Evolutionary conservation across 2,797 vertebrate species (phyloP).

Genomic region (Hozukius guyotensis): DNA sequence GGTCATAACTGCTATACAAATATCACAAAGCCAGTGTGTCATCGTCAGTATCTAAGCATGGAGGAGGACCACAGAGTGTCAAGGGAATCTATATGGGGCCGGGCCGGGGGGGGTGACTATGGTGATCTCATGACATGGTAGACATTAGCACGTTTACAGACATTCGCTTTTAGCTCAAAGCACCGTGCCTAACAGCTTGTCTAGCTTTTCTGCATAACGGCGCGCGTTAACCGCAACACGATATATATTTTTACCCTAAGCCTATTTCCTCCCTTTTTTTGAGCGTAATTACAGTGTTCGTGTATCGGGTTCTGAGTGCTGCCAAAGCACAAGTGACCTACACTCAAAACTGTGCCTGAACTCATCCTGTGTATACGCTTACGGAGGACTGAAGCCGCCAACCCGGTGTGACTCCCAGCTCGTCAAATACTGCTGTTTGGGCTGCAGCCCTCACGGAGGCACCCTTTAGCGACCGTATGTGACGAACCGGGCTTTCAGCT

Average conservation of each 20-base stretch:
- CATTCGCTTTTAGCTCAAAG: neutral
- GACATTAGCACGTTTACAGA: neutral
- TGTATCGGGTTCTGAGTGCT: neutral
- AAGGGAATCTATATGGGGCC: neutral
- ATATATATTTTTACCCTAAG: neutral
- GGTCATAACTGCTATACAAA: constrained; percentile 49
- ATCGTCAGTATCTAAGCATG: neutral
- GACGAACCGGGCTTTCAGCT: too few species aligned
- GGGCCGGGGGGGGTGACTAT: neutral
- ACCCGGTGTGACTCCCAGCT: too few species aligned
- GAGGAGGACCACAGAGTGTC: neutral
- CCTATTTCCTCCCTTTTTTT: neutral
- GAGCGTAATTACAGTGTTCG: neutral
- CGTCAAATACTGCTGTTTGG: too few species aligned
- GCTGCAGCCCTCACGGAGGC: too few species aligned
- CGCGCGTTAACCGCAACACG: neutral
- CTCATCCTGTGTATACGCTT: neutral
- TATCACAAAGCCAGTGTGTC: constrained; percentile 37
- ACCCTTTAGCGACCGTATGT: too few species aligned
- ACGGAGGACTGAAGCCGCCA: neutral
- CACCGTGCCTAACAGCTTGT: neutral
- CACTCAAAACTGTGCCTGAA: neutral
- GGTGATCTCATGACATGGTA: neutral
- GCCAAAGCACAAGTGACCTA: neutral
- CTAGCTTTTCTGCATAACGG: neutral